Evolutionary conservation across 1,140 invertebrate species (phyloP).

Genomic region (Drosophila busckii): DNA sequence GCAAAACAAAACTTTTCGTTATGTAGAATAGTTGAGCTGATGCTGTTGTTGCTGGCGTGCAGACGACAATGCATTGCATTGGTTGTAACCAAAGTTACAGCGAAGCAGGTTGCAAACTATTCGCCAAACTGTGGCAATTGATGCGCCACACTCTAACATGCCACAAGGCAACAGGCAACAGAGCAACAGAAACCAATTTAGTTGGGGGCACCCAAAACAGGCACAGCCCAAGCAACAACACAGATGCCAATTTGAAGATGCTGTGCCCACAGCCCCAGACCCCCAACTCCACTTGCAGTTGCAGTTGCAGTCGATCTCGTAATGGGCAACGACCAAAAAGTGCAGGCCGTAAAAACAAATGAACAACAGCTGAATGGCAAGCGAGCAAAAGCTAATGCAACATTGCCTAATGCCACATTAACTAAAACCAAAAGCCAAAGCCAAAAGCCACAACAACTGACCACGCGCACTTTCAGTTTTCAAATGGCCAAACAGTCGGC

Average conservation of each 20-base stretch:
- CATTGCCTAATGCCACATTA: constrained; percentile 36
- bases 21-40: constrained; percentile 53
- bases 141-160: too few species aligned
- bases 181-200: constrained; percentile 76
- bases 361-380: constrained; percentile 52
- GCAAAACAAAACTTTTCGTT: constrained; percentile 28
- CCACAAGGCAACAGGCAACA: constrained; percentile 63
- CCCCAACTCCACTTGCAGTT: constrained; percentile 1
- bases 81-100: too few species aligned
- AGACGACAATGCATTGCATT: too few species aligned
- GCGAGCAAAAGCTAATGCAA: constrained; percentile 57
- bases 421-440: constrained; percentile 19
- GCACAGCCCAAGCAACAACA: constrained; percentile 40
- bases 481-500: constrained; percentile 44
- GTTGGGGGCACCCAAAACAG: constrained; percentile 64
- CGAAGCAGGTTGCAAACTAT: too few species aligned
- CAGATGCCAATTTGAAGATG: constrained; percentile 22
- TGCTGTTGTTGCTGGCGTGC: background rate
- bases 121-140: constrained; percentile 57
- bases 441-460: constrained; percentile 20
- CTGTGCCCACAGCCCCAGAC: constrained; percentile 7
- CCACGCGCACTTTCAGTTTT: constrained; percentile 72
- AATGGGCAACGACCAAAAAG: constrained; percentile 63
- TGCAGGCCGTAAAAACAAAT: constrained; percentile 73
- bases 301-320: constrained; percentile 20